Percentiles rank a stretch among this genome's conserved stretches.
phyloP scores from a whole-genome alignment of 92 coral and sea anemone species.

The Epizoanthus scotinus region DNA sequence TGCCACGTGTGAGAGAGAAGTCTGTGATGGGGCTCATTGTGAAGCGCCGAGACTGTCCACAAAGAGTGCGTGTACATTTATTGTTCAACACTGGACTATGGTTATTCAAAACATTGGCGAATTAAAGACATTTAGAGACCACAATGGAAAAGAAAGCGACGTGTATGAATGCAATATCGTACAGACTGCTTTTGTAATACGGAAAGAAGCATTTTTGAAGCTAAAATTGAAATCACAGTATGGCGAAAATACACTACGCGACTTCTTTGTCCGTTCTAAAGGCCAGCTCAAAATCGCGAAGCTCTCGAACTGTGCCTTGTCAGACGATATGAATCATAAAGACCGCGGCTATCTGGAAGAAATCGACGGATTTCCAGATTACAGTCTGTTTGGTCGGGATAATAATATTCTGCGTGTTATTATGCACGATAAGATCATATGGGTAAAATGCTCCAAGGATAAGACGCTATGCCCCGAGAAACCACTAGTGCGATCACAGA shows the following conservation, averaged over 20 bases:
- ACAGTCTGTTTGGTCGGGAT: conserved; percentile 40
- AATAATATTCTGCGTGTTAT: conserved; percentile 40
- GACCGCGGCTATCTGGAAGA: conserved; percentile 35
- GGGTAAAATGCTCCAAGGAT: conserved; percentile 27
- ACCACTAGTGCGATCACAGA: conserved; percentile 32
- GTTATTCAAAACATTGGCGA: conserved; percentile 6
- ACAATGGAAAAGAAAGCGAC: neutral
- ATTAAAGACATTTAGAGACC: conserved; percentile 1
- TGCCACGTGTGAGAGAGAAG: conserved; percentile 19
- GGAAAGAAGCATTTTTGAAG: conserved; percentile 25
- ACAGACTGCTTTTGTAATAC: conserved; percentile 36
- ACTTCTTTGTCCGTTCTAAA: conserved; percentile 28
- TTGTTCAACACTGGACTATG: conserved; percentile 30
- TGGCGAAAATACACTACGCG: conserved; percentile 32
- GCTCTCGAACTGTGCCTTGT: conserved; percentile 28
- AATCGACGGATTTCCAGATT: conserved; percentile 31
- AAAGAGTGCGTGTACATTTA: conserved; percentile 15
- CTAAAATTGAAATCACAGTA: conserved; percentile 26
- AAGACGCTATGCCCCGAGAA: conserved; percentile 25
- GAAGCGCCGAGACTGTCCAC: neutral
- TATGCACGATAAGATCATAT: conserved; percentile 22
- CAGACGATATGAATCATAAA: conserved; percentile 31
- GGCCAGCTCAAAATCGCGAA: conserved; percentile 27
- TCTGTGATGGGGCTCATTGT: neutral
- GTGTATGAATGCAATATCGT: conserved; percentile 39